Evolutionary conservation across 2,888 invertebrate species (phyloP), one percentile per base, ranked within the genome.

Genomic region (Melanotus villosus): DNA sequence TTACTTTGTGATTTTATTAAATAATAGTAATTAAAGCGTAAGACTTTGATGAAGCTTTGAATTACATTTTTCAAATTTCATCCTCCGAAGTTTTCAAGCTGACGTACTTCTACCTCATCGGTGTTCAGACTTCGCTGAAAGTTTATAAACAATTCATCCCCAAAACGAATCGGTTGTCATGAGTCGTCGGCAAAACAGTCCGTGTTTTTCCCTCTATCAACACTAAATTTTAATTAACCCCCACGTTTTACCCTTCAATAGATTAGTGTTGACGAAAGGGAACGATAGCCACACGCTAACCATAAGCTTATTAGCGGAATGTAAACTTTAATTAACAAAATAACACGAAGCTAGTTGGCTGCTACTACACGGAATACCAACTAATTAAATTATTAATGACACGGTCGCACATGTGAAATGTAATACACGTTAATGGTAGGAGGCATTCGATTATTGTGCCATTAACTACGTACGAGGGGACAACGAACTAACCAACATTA

Each of bases 221-320:
- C 52, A 32, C 32, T 52, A 52, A 52, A 32, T 52, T 52, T 52
- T 52, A 52, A 52, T 52, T 52, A 52, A 32, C 32, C 52, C 32
- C 7, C 9, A n/a, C n/a, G n/a, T n/a, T n/a, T n/a, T n/a, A n/a
- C n/a, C n/a, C n/a, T n/a, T n/a, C 18, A 32, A 14, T 1, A 32
- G 32, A 52, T 52, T 52, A 30, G 9, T 12, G 47, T 18, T 12
- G 23, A 26, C 30, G 14, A 50, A 50, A 45, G n/a, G 1, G n/a
- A 6, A 4, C 52, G 14, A 32, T 34, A n/a, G 12, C 50, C 18
- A 18, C 52, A 47, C 47, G 47, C n/a, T 23, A 18, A n/a, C 47
- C 47, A 23, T 47, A 47, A 47, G 32, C 52, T 32, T 32, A 32
- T 52, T 52, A 52, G 18, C 34, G 18, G 18, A 32, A 32, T 52